A percentile compares a stretch with the other conserved stretches of the same genome.
phyloP scores from a whole-genome alignment of 2,888 invertebrate species.

The Amphipoea oculea region DNA sequence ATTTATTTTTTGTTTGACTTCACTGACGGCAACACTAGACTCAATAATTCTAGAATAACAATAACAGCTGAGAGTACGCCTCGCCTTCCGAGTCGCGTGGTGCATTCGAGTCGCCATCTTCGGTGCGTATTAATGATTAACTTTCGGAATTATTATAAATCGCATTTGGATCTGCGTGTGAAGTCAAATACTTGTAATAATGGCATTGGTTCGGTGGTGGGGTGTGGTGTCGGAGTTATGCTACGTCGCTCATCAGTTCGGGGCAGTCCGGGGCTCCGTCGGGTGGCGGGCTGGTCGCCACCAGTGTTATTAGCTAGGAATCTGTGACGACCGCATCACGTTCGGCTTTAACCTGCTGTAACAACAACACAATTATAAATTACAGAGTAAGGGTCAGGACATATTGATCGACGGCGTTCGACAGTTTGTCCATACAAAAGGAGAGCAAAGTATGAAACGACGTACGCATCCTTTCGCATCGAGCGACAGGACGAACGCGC shows the following conservation, averaged over 20 bases:
- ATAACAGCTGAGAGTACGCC: slow-evolving; percentile 34
- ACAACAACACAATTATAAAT: slow-evolving; percentile 57
- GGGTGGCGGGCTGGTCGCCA: slow-evolving; percentile 72
- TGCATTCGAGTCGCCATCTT: slow-evolving; percentile 31
- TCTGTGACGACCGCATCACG: slow-evolving; percentile 91
- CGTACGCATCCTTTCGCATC: no score
- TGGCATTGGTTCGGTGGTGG: slow-evolving; percentile 20
- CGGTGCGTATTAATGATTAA: slow-evolving; percentile 28
- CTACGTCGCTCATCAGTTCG: slow-evolving; percentile 59
- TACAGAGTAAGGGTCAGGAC: slow-evolving; percentile 8
- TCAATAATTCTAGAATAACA: slow-evolving; percentile 40
- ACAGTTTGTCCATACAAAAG: no score
- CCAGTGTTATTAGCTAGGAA: slow-evolving; percentile 85
- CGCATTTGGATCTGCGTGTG: slow-evolving; percentile 28
- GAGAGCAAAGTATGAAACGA: no score
- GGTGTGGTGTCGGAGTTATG: slow-evolving; percentile 32
- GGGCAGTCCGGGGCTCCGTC: slow-evolving; percentile 56
- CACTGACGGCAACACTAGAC: slow-evolving; percentile 36
- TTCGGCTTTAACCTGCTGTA: slow-evolving; percentile 93
- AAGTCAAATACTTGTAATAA: slow-evolving; percentile 28
- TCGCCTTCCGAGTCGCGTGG: slow-evolving; percentile 31
- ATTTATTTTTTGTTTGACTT: slow-evolving; percentile 23
- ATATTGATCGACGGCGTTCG: no score
- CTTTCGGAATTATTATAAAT: slow-evolving; percentile 29
- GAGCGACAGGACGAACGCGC: no score